Evolutionary conservation across 1,140 invertebrate species (phyloP), one percentile per base, ranked within the genome.

Genomic region (Ceratosolen solmsi): DNA sequence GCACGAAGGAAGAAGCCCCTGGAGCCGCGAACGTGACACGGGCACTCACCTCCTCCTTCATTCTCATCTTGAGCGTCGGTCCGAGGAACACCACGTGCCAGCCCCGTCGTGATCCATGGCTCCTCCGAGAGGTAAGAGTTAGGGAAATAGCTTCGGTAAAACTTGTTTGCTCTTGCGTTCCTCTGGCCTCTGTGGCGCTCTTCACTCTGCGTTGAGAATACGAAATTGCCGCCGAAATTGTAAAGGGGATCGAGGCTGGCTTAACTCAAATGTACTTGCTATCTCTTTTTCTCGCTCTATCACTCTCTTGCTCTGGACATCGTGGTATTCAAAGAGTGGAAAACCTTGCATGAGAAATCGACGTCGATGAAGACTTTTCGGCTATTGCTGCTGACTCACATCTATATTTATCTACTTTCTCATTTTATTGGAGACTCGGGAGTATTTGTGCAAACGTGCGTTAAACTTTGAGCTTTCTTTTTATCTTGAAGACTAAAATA

Each of bases 71-170:
- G 51, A 54, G 51, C 51, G 17, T 54, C 46, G 49, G 54, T n/a
- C 41, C 71, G 46, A 68, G 85, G 84, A 85, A 84, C 80, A 85
- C 82, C 87, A 87, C 85, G 84, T 88, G 87, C 87, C 87, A 88
- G 85, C 13, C 77, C 68, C 41, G 33, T 83, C 60, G 88, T 92
- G 90, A 92, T 92, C 89, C 90, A 92, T 92, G 87, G 87, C 88
- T 91, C 91, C 89, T 91, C 86, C 82, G 90, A 90, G 90, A 90
- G 86, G 87, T 82, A 88, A 88, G 87, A 90, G 88, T 89, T 88
- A 89, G 88, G 90, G 89, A 92, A 92, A 91, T 92, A 90, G 90
- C 89, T 91, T 91, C 85, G 86, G 84, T n/a, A 87, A 88, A 91
- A 92, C 89, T 92, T 91, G 90, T 91, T 92, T 91, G 87, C 88